These are phyloP conservation scores for Mantis religiosa DNA, from an alignment of 2,888 invertebrate genomes.

Conservation along the genomic window DNA sequence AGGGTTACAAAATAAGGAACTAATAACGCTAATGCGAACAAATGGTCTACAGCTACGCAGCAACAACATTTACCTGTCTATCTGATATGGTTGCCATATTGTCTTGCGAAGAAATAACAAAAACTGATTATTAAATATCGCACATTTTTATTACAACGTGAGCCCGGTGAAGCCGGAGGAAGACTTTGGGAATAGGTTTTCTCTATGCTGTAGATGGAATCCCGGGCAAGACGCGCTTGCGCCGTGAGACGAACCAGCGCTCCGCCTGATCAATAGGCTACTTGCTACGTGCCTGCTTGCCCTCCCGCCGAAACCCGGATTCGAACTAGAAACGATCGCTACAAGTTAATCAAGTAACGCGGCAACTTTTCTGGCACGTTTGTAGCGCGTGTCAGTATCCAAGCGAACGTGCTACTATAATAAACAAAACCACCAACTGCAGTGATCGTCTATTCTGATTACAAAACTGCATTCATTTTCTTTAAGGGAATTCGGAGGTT, in stretches of 20 bases:
- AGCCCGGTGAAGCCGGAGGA: not conserved
- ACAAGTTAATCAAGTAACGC: not conserved
- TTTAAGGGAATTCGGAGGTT: too few relatives aligned
- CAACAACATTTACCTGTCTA: constrained; percentile 22
- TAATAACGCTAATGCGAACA: too few relatives aligned
- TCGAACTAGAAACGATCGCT: not conserved
- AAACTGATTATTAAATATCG: constrained; percentile 7
- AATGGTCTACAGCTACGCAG: not conserved
- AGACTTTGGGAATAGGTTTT: constrained; percentile 20
- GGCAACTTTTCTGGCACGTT: not conserved
- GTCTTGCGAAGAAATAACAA: not conserved
- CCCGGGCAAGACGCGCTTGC: constrained; percentile 5
- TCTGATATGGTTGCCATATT: constrained; percentile 27
- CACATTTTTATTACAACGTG: constrained; percentile 15
- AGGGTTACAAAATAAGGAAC: too few relatives aligned
- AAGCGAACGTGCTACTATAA: not conserved
- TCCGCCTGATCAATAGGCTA: constrained; percentile 23
- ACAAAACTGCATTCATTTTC: too few relatives aligned
- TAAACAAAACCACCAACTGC: too few relatives aligned
- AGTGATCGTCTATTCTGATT: too few relatives aligned
- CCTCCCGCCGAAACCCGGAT: not conserved
- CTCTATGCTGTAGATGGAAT: not conserved
- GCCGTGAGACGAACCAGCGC: not conserved
- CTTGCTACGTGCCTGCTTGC: not conserved
- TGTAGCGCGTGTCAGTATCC: not conserved